Conservation (phyloP, 2,797 vertebrate genomes). For the Gadopsis bispinosus region DNA sequence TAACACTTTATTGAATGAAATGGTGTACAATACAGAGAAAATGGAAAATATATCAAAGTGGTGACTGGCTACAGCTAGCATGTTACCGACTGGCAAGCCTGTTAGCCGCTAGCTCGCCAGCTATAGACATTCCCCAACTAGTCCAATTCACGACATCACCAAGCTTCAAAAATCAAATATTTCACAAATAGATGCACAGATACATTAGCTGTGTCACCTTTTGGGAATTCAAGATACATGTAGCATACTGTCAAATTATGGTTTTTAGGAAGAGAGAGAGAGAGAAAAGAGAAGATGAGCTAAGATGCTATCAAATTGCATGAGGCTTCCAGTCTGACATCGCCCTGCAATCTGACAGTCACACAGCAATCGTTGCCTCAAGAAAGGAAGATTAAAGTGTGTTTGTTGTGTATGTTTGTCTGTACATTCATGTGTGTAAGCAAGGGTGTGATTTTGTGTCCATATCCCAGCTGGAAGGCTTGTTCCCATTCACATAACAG, state of each 20-base stretch:
- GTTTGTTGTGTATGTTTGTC: slow-evolving; percentile 18
- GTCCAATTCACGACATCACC: neutral
- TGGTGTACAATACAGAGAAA: neutral
- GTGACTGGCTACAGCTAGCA: neutral
- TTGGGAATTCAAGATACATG: neutral
- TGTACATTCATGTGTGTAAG: slow-evolving; percentile 10
- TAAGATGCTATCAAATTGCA: slow-evolving; percentile 67
- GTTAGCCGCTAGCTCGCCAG: neutral
- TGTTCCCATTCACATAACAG: slow-evolving; percentile 46
- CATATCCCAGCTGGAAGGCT: slow-evolving; percentile 31
- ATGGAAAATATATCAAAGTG: neutral
- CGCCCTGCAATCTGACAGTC: slow-evolving; percentile 62
- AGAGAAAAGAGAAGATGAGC: slow-evolving; percentile 13
- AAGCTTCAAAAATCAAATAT: neutral
- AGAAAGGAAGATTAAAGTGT: slow-evolving; percentile 22
- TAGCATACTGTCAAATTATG: slow-evolving; percentile 27
- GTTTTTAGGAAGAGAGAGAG: slow-evolving; percentile 10
- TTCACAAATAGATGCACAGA: neutral
- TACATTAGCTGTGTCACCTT: neutral
- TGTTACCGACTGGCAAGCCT: neutral
- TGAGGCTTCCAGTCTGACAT: slow-evolving; percentile 40
- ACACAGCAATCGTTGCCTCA: slow-evolving; percentile 45
- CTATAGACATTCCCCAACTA: neutral
- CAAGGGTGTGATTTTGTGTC: slow-evolving; percentile 23
- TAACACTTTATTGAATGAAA: neutral